Conservation (phyloP, 2,113 vertebrate species). For the Sinocyclocheilus rhinocerous region DNA sequence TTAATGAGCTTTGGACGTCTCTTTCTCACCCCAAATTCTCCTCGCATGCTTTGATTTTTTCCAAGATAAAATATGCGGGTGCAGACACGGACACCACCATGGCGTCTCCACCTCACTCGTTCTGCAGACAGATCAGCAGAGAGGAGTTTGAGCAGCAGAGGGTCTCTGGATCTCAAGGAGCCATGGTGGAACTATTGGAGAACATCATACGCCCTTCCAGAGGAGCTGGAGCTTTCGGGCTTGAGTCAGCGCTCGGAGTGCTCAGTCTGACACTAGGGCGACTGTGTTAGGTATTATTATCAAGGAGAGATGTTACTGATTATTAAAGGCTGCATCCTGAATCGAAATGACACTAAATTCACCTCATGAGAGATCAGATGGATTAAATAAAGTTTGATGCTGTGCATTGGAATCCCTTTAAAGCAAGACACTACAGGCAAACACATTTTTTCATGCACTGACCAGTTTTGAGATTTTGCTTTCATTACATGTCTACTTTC, state of each 20-base stretch:
- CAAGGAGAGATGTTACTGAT: constrained; percentile 2
- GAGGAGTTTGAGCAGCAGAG: constrained; percentile 82
- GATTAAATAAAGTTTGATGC: neutral
- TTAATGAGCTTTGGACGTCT: neutral
- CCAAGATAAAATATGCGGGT: constrained; percentile 83
- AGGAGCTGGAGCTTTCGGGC: constrained; percentile 87
- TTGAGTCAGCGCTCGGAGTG: constrained; percentile 60
- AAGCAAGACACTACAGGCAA: neutral
- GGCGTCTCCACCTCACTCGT: constrained; percentile 69
- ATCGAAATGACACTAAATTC: neutral
- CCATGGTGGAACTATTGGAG: constrained; percentile 78
- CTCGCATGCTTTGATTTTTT: neutral
- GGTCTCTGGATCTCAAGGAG: constrained; percentile 71
- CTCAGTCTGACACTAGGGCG: neutral
- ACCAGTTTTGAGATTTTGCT: neutral
- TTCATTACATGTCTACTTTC: neutral
- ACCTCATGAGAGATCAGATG: neutral
- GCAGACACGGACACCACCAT: constrained; percentile 74
- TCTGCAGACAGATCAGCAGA: constrained; percentile 76
- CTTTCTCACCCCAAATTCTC: neutral
- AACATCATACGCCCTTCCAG: constrained; percentile 85
- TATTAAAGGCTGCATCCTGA: neutral
- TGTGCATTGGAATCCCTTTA: neutral
- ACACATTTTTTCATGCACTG: neutral
- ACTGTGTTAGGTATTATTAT: neutral